phyloP scores from a whole-genome alignment of 2,113 vertebrate genomes.

The Rhadina sibilatrix region DNA sequence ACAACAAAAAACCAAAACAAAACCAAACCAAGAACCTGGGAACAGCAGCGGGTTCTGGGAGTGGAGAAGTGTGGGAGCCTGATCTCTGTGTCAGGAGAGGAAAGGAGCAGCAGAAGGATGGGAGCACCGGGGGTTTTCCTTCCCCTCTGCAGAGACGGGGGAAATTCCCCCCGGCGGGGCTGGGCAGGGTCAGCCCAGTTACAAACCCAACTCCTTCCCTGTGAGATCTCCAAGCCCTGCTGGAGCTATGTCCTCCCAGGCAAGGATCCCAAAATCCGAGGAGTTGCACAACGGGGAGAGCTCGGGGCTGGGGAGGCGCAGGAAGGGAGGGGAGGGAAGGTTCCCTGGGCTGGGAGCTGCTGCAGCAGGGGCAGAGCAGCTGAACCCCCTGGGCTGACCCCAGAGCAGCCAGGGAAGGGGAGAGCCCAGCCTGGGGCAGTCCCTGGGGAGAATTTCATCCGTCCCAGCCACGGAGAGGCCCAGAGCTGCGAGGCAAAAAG shows the following conservation, averaged over 20 bases:
- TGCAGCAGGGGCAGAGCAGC: too few relatives aligned
- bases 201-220: not conserved
- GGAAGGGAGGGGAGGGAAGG: not conserved
- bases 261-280: not conserved
- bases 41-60: not conserved
- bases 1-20: too few relatives aligned
- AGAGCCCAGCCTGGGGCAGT: constrained; percentile 11
- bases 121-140: not conserved
- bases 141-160: not conserved
- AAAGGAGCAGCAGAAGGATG: not conserved
- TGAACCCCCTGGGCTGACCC: not conserved
- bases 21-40: not conserved
- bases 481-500: constrained; percentile 15
- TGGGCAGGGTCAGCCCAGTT: not conserved
- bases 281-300: not conserved
- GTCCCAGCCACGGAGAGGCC: constrained; percentile 49
- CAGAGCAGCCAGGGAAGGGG: constrained; percentile 22
- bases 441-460: constrained; percentile 57
- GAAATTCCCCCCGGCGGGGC: not conserved
- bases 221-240: not conserved
- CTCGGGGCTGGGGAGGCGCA: not conserved
- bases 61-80: not conserved
- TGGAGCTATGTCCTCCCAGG: not conserved
- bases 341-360: not conserved
- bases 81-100: not conserved